Conservation (phyloP, 1,140 invertebrate species). For the Leptoteleia sp. region DNA sequence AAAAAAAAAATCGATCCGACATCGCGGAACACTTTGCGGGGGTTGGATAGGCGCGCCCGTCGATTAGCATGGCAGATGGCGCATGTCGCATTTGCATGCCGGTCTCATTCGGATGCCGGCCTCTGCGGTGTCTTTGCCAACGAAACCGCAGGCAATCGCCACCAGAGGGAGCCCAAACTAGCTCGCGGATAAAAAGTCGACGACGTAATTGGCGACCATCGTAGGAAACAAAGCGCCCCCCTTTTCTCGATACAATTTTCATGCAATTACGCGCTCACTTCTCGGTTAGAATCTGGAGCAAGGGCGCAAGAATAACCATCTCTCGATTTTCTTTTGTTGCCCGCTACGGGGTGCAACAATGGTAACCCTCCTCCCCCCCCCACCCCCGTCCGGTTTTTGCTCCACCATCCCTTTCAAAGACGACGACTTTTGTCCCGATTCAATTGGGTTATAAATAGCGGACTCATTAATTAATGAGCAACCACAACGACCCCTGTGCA, state of each 20-base stretch:
- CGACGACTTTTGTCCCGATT: slow-evolving; percentile 41
- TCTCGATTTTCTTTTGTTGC: slow-evolving; percentile 34
- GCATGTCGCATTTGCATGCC: slow-evolving; percentile 63
- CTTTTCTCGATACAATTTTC: slow-evolving; percentile 50
- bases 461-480: slow-evolving; percentile 31
- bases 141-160: slow-evolving; percentile 35
- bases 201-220: slow-evolving; percentile 48
- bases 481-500: slow-evolving; percentile 7
- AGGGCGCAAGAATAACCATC: slow-evolving; percentile 49
- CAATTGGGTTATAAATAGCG: slow-evolving; percentile 48
- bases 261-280: slow-evolving; percentile 49
- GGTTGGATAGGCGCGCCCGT: slow-evolving; percentile 27
- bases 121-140: slow-evolving; percentile 11
- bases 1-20: slow-evolving; percentile 19
- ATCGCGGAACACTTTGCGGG: slow-evolving; percentile 9
- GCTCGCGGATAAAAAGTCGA: not conserved
- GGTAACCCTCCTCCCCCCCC: too few species aligned
- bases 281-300: slow-evolving; percentile 30
- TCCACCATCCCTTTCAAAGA: slow-evolving; percentile 39
- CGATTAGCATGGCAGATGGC: slow-evolving; percentile 64
- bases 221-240: slow-evolving; percentile 31
- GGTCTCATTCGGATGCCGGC: slow-evolving; percentile 54
- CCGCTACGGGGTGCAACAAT: slow-evolving; percentile 16
- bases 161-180: too few species aligned
- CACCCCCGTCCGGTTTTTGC: slow-evolving; percentile 13